Percentiles rank a stretch among this genome's conserved stretches.
phyloP scores from a whole-genome alignment of 2,113 vertebrate genomes.

The Balaenoptera acutorostrata region DNA sequence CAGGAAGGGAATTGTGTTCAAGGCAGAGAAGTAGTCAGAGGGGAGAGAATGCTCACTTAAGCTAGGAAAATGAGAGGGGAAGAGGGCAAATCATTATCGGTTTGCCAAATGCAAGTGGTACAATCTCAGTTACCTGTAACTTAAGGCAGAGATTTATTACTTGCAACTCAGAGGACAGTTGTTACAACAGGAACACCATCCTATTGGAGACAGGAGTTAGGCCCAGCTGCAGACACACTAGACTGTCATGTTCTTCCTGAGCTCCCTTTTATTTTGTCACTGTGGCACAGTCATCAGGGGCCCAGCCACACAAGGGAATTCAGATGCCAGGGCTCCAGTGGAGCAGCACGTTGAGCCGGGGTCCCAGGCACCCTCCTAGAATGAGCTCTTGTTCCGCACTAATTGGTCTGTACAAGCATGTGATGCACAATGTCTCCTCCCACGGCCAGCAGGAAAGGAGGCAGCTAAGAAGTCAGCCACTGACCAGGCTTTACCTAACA shows the following conservation, averaged over 20 bases:
- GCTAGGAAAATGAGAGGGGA: not conserved
- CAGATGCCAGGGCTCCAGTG: not conserved
- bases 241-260: not conserved
- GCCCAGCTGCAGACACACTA: not conserved
- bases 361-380: not conserved
- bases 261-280: not conserved
- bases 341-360: not conserved
- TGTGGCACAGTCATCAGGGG: not conserved
- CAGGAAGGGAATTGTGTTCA: not conserved
- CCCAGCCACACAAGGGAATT: not conserved
- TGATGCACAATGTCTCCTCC: not conserved
- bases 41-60: not conserved
- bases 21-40: not conserved
- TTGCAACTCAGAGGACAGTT: not conserved
- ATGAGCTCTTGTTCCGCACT: not conserved
- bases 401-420: not conserved
- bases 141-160: constrained; percentile 24
- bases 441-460: not conserved
- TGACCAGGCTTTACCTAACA: not conserved
- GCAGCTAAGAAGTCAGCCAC: not conserved
- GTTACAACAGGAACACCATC: not conserved
- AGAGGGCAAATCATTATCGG: not conserved
- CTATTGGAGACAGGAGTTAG: not conserved
- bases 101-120: not conserved
- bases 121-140: constrained; percentile 4